phyloP scores from a whole-genome alignment of 2,797 vertebrate genomes.

The Calcarius lapponicus region DNA sequence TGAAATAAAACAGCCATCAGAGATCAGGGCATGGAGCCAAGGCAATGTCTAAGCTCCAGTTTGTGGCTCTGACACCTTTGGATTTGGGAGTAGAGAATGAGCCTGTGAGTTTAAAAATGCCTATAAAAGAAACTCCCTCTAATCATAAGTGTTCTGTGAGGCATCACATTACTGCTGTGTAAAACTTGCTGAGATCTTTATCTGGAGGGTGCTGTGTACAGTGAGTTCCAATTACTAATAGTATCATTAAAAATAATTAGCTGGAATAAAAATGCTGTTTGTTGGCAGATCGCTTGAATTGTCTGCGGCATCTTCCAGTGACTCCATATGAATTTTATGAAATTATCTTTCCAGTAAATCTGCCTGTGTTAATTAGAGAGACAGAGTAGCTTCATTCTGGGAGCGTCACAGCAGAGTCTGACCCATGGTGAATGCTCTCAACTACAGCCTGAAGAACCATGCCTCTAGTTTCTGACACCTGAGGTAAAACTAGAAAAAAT shows the following conservation, averaged over 20 bases:
- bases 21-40: neutral
- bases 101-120: neutral
- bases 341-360: neutral
- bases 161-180: neutral
- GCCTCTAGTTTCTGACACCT: neutral
- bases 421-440: neutral
- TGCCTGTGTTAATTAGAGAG: constrained; percentile 7
- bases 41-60: neutral
- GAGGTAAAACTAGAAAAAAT: neutral
- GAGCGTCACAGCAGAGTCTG: neutral
- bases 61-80: neutral
- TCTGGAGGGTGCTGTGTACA: neutral
- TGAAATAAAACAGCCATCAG: neutral
- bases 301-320: neutral
- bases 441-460: neutral
- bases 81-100: neutral
- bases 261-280: constrained; percentile 32
- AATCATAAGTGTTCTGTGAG: neutral
- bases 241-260: constrained; percentile 59
- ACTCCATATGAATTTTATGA: neutral
- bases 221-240: constrained; percentile 23
- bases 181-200: constrained; percentile 2
- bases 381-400: neutral
- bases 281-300: constrained; percentile 9
- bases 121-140: neutral